Conservation (phyloP, 1,140 invertebrate genomes). For the Heliconius congener region DNA sequence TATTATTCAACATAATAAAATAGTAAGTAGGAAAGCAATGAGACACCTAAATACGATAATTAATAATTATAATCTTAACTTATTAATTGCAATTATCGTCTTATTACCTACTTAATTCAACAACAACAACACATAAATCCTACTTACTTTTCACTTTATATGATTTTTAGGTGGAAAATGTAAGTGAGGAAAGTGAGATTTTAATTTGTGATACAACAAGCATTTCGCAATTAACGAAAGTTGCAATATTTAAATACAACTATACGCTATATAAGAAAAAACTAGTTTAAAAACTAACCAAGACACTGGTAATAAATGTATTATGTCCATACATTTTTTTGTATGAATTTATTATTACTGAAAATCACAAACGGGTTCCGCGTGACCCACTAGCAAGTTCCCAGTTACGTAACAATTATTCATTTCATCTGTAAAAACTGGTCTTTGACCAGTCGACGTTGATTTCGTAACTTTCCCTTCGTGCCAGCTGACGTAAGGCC, state of each 20-base stretch:
- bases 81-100: neutral
- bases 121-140: neutral
- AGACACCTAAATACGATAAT: neutral
- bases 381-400: slow-evolving; percentile 23
- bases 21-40: no score
- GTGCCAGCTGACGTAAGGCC: slow-evolving; percentile 26
- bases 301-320: neutral
- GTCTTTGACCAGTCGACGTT: slow-evolving; percentile 23
- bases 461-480: slow-evolving; percentile 35
- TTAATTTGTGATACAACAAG: neutral
- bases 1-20: no score
- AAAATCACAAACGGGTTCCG: slow-evolving; percentile 14
- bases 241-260: slow-evolving; percentile 9
- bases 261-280: neutral
- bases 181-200: slow-evolving; percentile 20
- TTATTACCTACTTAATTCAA: neutral
- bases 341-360: neutral
- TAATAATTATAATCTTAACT: neutral
- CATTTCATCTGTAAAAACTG: slow-evolving; percentile 36
- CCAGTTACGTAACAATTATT: slow-evolving; percentile 32
- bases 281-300: neutral
- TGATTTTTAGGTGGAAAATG: slow-evolving; percentile 13
- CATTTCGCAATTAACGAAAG: slow-evolving; percentile 8
- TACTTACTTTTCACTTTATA: slow-evolving; percentile 8
- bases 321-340: neutral